Evolutionary conservation across 2,113 vertebrate species (phyloP).

Genomic region (Eulacestoma nigropectus): DNA sequence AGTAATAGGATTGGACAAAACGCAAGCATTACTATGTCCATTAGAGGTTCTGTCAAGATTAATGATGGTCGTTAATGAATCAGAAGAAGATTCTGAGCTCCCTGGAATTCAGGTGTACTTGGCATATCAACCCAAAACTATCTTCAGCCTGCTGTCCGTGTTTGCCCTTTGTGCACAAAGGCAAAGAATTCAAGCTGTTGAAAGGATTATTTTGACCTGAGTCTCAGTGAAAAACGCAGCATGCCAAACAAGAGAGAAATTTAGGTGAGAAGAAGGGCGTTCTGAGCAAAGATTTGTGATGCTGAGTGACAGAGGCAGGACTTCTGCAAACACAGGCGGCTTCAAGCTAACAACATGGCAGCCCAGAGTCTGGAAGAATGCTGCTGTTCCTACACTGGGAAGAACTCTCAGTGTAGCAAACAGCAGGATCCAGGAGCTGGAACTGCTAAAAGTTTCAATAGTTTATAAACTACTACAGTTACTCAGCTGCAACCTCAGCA

Average conservation of each 20-base stretch:
- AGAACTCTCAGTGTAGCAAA: background rate
- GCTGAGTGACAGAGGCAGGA: background rate
- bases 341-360: background rate
- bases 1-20: constrained; percentile 59
- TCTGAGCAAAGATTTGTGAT: background rate
- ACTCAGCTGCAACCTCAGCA: background rate
- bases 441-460: background rate
- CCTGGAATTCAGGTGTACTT: constrained; percentile 3
- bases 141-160: background rate
- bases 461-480: background rate
- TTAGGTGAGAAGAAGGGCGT: background rate
- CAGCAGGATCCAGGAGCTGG: background rate
- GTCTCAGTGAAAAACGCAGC: background rate
- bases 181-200: background rate
- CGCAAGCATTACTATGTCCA: background rate
- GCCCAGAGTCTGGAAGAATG: background rate
- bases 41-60: constrained; percentile 18
- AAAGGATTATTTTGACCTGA: background rate
- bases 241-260: background rate
- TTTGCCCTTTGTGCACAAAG: background rate
- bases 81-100: background rate
- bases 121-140: background rate
- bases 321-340: background rate
- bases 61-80: background rate
- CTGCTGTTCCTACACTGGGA: background rate